These are phyloP conservation scores for Aramus guarauna DNA, from an alignment of 2,113 vertebrate genomes.

Conservation along the genomic window DNA sequence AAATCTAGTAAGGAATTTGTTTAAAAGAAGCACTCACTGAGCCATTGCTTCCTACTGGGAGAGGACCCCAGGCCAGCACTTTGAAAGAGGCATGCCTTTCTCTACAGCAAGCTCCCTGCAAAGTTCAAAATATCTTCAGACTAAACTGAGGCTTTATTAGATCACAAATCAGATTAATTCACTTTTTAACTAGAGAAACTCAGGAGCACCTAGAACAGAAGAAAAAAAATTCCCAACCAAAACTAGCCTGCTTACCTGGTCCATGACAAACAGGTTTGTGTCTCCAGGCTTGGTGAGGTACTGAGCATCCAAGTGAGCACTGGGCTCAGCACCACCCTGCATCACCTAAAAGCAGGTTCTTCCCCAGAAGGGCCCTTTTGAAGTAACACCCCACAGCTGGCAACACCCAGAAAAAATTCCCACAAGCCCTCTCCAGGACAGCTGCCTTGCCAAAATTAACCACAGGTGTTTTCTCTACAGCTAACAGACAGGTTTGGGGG, in stretches of 20 bases:
- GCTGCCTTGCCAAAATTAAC: neutral
- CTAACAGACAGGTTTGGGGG: neutral
- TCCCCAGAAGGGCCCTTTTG: neutral
- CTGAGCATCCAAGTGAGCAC: accelerated
- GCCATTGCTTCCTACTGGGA: neutral
- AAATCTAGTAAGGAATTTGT: neutral
- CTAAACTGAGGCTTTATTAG: neutral
- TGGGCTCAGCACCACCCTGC: accelerated
- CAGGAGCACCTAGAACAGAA: neutral
- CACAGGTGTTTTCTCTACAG: neutral
- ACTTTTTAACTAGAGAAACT: neutral
- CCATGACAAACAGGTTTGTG: accelerated
- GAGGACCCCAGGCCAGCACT: neutral
- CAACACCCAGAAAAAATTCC: neutral
- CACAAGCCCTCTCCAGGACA: neutral
- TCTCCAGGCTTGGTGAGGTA: accelerated
- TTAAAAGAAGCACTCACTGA: neutral
- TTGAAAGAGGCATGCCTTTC: neutral
- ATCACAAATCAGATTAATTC: neutral
- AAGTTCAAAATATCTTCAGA: neutral
- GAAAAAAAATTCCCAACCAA: neutral
- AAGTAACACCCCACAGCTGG: neutral
- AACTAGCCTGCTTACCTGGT: neutral
- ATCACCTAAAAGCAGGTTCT: accelerated
- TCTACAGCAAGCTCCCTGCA: neutral